Base-by-base conservation (phyloP, 2,888 invertebrate genomes). In the Drosophila silvestris region DNA sequence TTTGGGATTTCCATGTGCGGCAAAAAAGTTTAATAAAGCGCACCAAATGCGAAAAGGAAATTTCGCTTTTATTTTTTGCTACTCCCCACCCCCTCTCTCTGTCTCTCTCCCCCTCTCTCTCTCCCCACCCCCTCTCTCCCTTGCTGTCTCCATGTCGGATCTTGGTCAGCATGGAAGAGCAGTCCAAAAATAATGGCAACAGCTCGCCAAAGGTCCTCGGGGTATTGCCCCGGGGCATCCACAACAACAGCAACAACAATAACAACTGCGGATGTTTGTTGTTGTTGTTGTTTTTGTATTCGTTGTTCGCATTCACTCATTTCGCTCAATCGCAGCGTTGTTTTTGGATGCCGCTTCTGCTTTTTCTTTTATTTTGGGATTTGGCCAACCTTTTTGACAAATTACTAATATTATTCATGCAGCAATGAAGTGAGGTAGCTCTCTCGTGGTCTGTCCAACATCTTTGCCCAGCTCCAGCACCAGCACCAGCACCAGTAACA, bases 391-490 rank as follows among this genome's bases (percentile, higher is more conserved):
- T 89, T 91, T 87, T 90, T 90, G 90, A 90, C 91, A 90, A 91
- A 90, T 90, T 91, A 85, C 91, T 79, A 83, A 91, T 91, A 91
- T 90, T 91, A 91, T 91, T 91, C 89, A 90, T 90, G 90, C 82
- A 83, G 84, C 90, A 91, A 90, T 90, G 81, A 91, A 90, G 89
- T 89, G 86, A 81, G 90, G 90, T 83, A 89, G 87, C 82, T 77
- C 70, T 66, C 76, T 68, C 69, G 84, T 72, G 82, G 82, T 78
- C 82, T 66, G 74, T 51, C 82, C 74, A 60, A 73, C 73, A 81
- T 65, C 78, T 68, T 72, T 77, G 68, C 35, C 56, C 77, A 59
- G 51, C 30, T 22, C 32, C 78, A 47, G 44, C 30, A 30, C 32
- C 78, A 47, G 44, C 19, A 0, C 62, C 81, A 77, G 68, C 57